Evolutionary conservation across 2,797 vertebrate species (phyloP).

Genomic region (Falco peregrinus): DNA sequence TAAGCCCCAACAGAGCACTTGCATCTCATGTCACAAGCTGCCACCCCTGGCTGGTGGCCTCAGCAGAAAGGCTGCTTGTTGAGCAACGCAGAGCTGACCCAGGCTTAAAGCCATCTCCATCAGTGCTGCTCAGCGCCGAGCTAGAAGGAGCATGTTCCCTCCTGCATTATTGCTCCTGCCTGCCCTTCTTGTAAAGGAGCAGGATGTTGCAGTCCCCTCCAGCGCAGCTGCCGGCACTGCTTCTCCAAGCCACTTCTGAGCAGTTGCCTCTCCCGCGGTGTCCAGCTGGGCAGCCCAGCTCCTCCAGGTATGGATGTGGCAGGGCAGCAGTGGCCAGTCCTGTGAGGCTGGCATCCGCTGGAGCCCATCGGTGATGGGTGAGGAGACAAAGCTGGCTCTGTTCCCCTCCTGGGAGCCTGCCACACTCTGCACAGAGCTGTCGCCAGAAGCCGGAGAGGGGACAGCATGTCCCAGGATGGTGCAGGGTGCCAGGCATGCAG

Average conservation of each 20-base stretch:
- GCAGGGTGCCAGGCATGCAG: background rate
- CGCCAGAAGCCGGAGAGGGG: background rate
- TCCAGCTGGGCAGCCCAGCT: background rate
- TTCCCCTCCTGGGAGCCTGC: background rate
- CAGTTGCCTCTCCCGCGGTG: fast-evolving
- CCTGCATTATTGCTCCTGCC: background rate
- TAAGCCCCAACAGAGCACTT: background rate
- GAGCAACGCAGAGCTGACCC: background rate
- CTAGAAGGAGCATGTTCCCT: background rate
- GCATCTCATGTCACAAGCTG: background rate
- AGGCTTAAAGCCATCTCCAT: background rate
- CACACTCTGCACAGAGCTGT: fast-evolving
- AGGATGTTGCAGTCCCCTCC: fast-evolving
- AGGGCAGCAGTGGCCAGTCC: background rate
- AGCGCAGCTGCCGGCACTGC: fast-evolving
- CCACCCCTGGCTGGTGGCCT: background rate
- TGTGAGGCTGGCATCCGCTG: fast-evolving
- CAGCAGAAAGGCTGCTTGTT: background rate
- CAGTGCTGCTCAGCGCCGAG: background rate
- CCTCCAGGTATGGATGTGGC: background rate
- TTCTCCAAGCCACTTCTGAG: background rate
- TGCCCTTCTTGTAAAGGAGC: fast-evolving
- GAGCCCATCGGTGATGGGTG: fast-evolving
- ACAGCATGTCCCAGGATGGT: fast-evolving
- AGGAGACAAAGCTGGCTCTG: background rate